A percentile compares a stretch with the other conserved stretches of the same genome.
phyloP scores from a whole-genome alignment of 1,140 invertebrate genomes.

The Lucilia sericata region DNA sequence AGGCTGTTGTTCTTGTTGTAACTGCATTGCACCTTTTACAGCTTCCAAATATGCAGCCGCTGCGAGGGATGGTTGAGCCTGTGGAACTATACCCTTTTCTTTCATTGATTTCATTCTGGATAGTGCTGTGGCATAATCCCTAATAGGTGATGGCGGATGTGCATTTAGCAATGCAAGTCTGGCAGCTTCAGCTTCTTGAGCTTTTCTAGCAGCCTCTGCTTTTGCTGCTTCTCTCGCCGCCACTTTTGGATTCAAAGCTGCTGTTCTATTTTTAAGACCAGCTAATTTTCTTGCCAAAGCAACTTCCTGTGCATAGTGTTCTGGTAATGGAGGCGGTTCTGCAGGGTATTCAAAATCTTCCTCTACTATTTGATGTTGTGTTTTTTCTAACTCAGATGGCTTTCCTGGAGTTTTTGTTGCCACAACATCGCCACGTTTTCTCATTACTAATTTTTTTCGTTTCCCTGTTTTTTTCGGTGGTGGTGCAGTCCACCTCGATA shows the following conservation, averaged over 20 bases:
- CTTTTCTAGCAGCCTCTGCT: not conserved
- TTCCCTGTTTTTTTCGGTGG: not conserved
- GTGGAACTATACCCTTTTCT: not conserved
- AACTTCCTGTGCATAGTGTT: not conserved
- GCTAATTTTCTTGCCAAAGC: not conserved
- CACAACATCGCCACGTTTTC: not conserved
- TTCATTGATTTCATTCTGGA: not conserved
- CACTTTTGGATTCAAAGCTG: slow-evolving; percentile 20
- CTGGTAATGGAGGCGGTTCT: slow-evolving; percentile 4
- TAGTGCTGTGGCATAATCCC: not conserved
- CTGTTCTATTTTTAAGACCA: slow-evolving; percentile 13
- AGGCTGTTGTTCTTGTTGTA: not conserved
- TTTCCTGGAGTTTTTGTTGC: not conserved
- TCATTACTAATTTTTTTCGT: not conserved
- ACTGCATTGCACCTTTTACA: not conserved
- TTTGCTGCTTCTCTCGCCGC: not conserved
- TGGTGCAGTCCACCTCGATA: not conserved
- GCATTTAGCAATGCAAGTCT: not conserved
- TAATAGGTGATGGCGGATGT: not conserved
- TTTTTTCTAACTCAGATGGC: not conserved
- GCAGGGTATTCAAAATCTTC: not conserved
- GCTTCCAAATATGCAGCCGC: not conserved
- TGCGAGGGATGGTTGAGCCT: not conserved
- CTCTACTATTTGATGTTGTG: not conserved
- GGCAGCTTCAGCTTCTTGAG: not conserved